Conservation (phyloP, 2,888 invertebrate genomes). For the Pterobdella sp. region DNA sequence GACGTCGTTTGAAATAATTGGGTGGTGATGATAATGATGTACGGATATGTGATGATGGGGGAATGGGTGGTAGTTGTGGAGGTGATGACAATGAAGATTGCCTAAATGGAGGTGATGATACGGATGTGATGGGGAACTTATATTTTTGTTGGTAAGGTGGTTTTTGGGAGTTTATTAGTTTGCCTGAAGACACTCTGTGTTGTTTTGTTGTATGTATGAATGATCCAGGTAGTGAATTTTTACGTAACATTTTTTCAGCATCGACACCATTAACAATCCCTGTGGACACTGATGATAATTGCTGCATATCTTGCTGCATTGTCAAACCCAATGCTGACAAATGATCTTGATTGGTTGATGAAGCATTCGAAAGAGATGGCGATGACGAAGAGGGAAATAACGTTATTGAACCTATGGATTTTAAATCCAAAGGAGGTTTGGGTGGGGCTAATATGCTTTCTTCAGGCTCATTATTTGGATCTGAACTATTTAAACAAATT, state of each 20-base stretch:
- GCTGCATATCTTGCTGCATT: too few species aligned
- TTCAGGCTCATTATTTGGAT: background rate
- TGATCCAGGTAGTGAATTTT: background rate
- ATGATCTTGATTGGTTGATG: too few species aligned
- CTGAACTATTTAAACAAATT: background rate
- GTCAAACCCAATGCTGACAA: too few species aligned
- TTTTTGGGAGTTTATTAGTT: background rate
- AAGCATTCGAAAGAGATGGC: background rate
- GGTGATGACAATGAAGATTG: background rate
- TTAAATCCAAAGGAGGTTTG: background rate
- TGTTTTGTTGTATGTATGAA: background rate
- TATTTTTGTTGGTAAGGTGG: background rate
- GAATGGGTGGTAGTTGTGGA: background rate
- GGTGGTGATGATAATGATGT: slow-evolving; percentile 1
- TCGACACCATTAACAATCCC: too few species aligned
- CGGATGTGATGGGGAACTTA: background rate
- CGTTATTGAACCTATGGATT: background rate
- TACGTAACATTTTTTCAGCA: background rate
- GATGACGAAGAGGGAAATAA: background rate
- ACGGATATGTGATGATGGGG: background rate
- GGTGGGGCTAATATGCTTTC: background rate
- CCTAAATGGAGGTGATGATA: background rate
- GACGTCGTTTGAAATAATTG: background rate
- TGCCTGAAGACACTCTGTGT: background rate
- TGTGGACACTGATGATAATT: too few species aligned